Evolutionary conservation across 2,888 invertebrate species (phyloP), one percentile per base, ranked within the genome.

Genomic region (Drosophila mayaguana): DNA sequence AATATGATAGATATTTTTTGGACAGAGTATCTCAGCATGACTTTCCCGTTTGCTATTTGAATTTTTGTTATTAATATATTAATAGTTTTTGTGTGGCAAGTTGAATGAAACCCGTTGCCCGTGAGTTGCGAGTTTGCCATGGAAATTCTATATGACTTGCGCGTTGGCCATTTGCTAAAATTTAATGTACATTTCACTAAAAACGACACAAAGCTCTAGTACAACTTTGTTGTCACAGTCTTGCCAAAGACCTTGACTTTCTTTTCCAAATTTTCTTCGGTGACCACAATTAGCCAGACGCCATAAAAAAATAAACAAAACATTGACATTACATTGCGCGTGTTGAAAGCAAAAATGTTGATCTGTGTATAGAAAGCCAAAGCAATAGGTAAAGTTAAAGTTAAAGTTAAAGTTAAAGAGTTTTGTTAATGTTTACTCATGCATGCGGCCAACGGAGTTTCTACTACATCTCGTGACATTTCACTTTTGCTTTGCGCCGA

Each of bases 91-190:
- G 42, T 60, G 11, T 36, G 46, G 36, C 32, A 55, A 32, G 20
- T 32, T 14, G 51, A 32, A 32, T 46, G 51, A 85, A 86, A 76
- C 68, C 60, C 66, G 78, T 71, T 81, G 69, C 22, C 78, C 80
- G 78, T 78, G 78, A 73, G 56, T 65, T 73, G 80, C 61, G 71
- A 62, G 50, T 76, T 89, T 79, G 78, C 67, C 76, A 87, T 78
- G 72, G 74, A 83, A 83, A 87, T 83, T 84, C 84, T 89, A 81
- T 87, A 86, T 83, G 84, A 81, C 77, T 83, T 69, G 83, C 74
- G 77, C 72, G 51, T 72, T 80, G 59, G 59, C n/a, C 70, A 67
- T 70, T 89, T 68, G 72, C 63, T 67, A 81, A 77, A 75, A 75
- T 67, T 72, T 68, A 73, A 79, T 81, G 64, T 28, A 51, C 51